Percentiles rank a stretch among this genome's conserved stretches.
Evolutionary conservation across 2,113 vertebrate genomes (phyloP).

Genomic region (Pyxicephalus adspersus): DNA sequence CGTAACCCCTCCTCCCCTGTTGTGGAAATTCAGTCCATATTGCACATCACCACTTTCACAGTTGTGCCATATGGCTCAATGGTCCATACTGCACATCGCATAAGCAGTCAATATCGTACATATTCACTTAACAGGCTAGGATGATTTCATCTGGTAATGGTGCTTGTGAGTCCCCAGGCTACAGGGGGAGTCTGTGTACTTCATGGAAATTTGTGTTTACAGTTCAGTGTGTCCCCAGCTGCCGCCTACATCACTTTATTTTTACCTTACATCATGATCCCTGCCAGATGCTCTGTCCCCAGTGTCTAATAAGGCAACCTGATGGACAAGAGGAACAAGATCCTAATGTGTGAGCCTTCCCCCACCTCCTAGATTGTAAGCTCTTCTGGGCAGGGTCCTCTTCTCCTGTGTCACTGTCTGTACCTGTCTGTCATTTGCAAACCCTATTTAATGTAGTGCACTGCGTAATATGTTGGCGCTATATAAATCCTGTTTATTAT

Average conservation of each 20-base stretch:
- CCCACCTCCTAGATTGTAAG: too few species aligned
- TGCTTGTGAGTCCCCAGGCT: neutral
- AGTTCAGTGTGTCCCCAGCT: constrained; percentile 6
- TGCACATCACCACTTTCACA: neutral
- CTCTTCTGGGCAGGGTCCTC: too few species aligned
- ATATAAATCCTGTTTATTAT: too few species aligned
- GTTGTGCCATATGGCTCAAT: too few species aligned
- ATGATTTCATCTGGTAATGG: neutral
- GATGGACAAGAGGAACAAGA: neutral
- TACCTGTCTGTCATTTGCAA: too few species aligned
- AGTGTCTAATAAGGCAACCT: constrained; percentile 11
- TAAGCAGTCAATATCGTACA: neutral
- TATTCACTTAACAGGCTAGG: neutral
- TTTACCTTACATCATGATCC: constrained; percentile 9
- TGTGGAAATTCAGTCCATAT: neutral
- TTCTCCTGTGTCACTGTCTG: too few species aligned
- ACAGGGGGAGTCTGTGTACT: neutral
- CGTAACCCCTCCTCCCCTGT: neutral
- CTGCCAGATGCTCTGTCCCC: constrained; percentile 5
- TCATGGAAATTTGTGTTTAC: constrained; percentile 5
- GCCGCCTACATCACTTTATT: constrained; percentile 21
- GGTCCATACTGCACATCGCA: too few species aligned
- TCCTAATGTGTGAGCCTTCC: too few species aligned
- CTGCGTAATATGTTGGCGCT: too few species aligned
- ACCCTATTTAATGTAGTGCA: too few species aligned